These are phyloP conservation scores for Drosophila virilis DNA, from an alignment of 1,140 invertebrate genomes.

Conservation along the genomic window DNA sequence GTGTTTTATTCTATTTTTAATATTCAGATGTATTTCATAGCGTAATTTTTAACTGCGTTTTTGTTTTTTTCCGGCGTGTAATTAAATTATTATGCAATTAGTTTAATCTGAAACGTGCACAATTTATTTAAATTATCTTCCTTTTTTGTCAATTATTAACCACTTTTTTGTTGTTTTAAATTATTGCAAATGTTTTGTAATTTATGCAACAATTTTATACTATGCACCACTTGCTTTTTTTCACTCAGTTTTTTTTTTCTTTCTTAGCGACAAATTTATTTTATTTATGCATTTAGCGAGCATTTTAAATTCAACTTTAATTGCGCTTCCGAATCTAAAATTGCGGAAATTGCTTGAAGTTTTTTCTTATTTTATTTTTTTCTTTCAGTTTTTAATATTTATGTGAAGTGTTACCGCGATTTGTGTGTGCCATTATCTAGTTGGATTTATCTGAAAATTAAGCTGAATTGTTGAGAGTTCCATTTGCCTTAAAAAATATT, in stretches of 20 bases:
- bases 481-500: not conserved
- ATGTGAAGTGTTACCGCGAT: slow-evolving; percentile 1
- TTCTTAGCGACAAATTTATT: slow-evolving; percentile 26
- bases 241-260: slow-evolving; percentile 1
- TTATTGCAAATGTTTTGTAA: slow-evolving; percentile 35
- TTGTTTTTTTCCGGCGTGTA: slow-evolving; percentile 11
- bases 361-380: not conserved
- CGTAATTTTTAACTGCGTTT: not conserved
- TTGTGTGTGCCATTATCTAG: slow-evolving; percentile 6
- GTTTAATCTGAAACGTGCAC: slow-evolving; percentile 15
- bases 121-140: slow-evolving; percentile 25
- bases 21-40: not conserved
- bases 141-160: slow-evolving; percentile 20
- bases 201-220: slow-evolving; percentile 29
- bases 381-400: slow-evolving; percentile 25
- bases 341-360: slow-evolving; percentile 25
- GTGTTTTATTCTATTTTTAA: slow-evolving; percentile 22
- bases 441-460: slow-evolving; percentile 15
- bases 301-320: slow-evolving; percentile 35
- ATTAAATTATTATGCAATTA: slow-evolving; percentile 49
- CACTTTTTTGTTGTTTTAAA: slow-evolving; percentile 11
- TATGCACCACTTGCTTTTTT: slow-evolving; percentile 21
- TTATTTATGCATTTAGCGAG: slow-evolving; percentile 44
- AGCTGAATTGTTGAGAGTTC: not conserved
- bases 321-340: slow-evolving; percentile 52